Evolutionary conservation across 2,888 invertebrate species (phyloP), one percentile per base, ranked within the genome.

Genomic region (Diplazon laetatorius): DNA sequence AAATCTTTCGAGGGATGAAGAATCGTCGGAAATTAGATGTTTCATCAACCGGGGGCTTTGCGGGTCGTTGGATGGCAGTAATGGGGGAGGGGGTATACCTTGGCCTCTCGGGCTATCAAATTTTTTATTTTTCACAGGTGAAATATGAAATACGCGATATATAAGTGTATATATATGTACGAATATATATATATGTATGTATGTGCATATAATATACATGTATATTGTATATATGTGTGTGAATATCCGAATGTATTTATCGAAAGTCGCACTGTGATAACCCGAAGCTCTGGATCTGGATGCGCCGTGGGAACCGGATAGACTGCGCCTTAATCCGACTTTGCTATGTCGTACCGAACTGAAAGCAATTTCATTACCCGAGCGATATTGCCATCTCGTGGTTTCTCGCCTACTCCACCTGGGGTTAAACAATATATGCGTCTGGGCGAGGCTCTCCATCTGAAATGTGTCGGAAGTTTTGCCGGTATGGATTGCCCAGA

Each of bases 301-400:
- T 22, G 10, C 22, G 18, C 10, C 48, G n/a, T n/a, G 30, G 52
- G 46, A 44, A 42, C 48, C 62, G 69, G 57, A 63, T 57, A 60
- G 62, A 76, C 71, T 75, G 62, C 72, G 44, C 63, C 68, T 68
- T 66, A 46, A 77, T 72, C 50, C 55, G 46, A 52, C 44, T 66
- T 55, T 14, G 55, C 68, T 62, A 9, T 44, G 60, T 60, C 66
- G 48, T 39, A 69, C 57, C 42, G 63, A 62, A 10, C 48, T 57
- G 25, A 57, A 73, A 48, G 68, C 63, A 69, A 73, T 73, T 73
- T 73, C 63, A 73, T 77, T 62, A 63, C 48, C 39, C 57, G 46
- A 62, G 62, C 60, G 71, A 77, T 55, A 70, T 70, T 70, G 62
- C 50, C 44, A 52, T 52, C 20, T 48, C 60, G 50, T 20, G 52